Base-by-base conservation (phyloP, 2,888 invertebrate species). In the Nezara viridula region DNA sequence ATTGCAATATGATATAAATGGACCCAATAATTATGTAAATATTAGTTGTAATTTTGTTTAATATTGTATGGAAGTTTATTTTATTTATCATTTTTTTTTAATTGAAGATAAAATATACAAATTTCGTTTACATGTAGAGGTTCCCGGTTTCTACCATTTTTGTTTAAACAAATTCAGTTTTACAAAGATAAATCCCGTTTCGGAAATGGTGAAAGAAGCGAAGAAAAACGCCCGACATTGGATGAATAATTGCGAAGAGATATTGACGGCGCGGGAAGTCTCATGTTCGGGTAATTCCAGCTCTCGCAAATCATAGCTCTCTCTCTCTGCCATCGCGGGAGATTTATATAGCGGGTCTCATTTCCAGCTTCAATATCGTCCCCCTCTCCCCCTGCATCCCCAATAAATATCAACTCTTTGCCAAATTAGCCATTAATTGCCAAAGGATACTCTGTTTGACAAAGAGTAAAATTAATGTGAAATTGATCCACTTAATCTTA, bases 161-260 rank as follows among this genome's bases (percentile, higher is more conserved):
- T 60, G 12, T 24, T 55, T 55, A 55, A 60, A 60, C 19, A 60
- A 60, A 60, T 27, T 14, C 14, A 60, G 60, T 5, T 60, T 12
- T n/a, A 2, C 24, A n/a, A 50, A 55, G 19, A 32, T 5, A 19
- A 73, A 37, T 73, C 32, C 19, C 37, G 19, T 73, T 73, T 73
- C 2, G 19, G 66, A 73, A 37, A 73, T 73, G 0, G 37, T 10
- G 37, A 37, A 27, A 4, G 66, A 37, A 73, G 2, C 32, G 37
- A 73, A 73, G 66, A 37, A 19, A 73, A 37, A 37, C 19, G 19
- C 19, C 37, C 32, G 66, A 73, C 66, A 73, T 16, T 0, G 66
- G 66, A 73, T 73, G 66, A 73, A 73, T 73, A 73, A 73, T 73
- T 73, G 66, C 32, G 66, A 37, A 21, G 66, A 73, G 37, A 73